phyloP scores from a whole-genome alignment of 1,140 invertebrate species.

The Drosophila leontia region DNA sequence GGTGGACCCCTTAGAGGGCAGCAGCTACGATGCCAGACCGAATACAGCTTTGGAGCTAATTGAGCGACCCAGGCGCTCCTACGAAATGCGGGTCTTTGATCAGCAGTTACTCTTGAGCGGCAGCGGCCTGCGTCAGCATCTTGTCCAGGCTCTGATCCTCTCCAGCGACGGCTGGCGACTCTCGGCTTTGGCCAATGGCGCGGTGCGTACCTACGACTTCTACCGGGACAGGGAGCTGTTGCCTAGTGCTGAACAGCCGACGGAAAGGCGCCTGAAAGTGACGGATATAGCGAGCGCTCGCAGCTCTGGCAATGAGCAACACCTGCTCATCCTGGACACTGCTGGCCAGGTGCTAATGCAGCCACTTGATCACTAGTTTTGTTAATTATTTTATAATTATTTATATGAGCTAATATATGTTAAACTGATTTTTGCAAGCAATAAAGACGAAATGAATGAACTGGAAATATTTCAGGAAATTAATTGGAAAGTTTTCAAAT shows the following conservation, averaged over 20 bases:
- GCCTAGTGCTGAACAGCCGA: neutral
- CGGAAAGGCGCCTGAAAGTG: conserved; percentile 9
- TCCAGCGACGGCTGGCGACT: conserved; percentile 74
- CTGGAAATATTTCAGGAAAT: no score
- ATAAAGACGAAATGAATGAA: conserved; percentile 31
- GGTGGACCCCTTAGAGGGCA: conserved; percentile 13
- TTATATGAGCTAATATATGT: conserved; percentile 21
- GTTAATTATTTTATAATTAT: conserved; percentile 38
- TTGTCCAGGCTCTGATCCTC: conserved; percentile 69
- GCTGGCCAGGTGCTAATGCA: conserved; percentile 60
- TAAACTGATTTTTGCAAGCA: conserved; percentile 20
- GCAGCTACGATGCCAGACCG: conserved; percentile 47
- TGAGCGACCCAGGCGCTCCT: conserved; percentile 58
- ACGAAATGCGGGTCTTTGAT: conserved; percentile 72
- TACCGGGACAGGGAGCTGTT: conserved; percentile 67
- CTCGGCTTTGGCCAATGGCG: conserved; percentile 69
- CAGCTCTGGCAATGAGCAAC: conserved; percentile 46
- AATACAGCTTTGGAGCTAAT: conserved; percentile 66
- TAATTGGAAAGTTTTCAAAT: neutral
- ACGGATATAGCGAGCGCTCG: conserved; percentile 59
- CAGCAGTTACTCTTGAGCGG: conserved; percentile 76
- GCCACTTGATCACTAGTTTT: conserved; percentile 54
- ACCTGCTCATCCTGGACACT: conserved; percentile 48
- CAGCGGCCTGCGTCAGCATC: conserved; percentile 64
- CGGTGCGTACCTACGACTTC: conserved; percentile 72